These are phyloP conservation scores for Scarus forsteni DNA, from an alignment of 2,797 vertebrate genomes.

Conservation along the genomic window DNA sequence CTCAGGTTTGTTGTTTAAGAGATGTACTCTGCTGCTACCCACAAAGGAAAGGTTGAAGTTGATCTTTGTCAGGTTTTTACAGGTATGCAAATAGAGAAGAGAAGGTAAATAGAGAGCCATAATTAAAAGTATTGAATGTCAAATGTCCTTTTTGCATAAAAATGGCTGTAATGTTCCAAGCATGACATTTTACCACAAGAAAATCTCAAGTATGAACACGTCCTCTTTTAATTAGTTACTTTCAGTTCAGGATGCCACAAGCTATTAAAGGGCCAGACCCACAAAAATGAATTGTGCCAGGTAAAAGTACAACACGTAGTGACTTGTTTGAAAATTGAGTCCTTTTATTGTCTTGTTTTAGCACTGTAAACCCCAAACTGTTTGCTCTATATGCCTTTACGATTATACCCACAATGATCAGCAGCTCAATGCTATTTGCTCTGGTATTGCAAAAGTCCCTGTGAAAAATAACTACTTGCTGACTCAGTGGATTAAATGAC, in stretches of 20 bases:
- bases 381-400: no score
- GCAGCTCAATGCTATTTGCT: no score
- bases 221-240: neutral
- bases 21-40: constrained; percentile 90
- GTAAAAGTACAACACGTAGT: no score
- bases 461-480: no score
- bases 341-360: no score
- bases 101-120: neutral
- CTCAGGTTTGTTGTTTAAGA: constrained; percentile 91
- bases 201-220: neutral
- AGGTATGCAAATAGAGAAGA: constrained; percentile 86
- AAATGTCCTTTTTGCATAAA: neutral
- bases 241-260: neutral
- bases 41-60: constrained; percentile 92
- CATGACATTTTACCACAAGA: neutral
- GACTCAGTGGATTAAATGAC: no score
- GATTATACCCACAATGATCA: no score
- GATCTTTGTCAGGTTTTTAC: constrained; percentile 83
- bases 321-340: no score
- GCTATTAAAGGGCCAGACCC: neutral
- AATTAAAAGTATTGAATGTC: neutral
- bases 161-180: neutral
- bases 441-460: no score
- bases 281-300: no score
- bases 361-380: no score